Percentiles rank a stretch among this genome's conserved stretches.
phyloP scores from a whole-genome alignment of 1,140 invertebrate species.

The Hermetia illucens region DNA sequence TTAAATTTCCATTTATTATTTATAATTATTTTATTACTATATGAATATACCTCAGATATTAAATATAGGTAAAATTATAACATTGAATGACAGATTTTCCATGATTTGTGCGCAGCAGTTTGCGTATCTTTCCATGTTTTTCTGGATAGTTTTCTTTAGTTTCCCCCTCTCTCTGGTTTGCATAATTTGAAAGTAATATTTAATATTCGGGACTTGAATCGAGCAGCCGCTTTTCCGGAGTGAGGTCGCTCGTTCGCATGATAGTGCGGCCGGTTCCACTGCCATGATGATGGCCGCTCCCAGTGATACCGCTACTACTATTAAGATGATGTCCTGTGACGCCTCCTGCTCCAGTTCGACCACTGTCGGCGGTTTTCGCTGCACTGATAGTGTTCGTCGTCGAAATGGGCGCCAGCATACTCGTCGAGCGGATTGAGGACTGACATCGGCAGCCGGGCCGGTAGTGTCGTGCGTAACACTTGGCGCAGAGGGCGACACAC shows the following conservation, averaged over 20 bases:
- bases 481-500: slow-evolving; percentile 60
- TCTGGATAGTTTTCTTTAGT: too few species aligned
- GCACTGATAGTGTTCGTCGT: slow-evolving; percentile 13
- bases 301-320: slow-evolving; percentile 5
- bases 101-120: too few species aligned
- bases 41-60: background rate
- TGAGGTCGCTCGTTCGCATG: slow-evolving; percentile 26
- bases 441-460: slow-evolving; percentile 45
- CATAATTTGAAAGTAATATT: too few species aligned
- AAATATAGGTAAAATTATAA: too few species aligned
- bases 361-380: slow-evolving; percentile 27
- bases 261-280: slow-evolving; percentile 1
- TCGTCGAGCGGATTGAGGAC: slow-evolving; percentile 24
- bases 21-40: slow-evolving; percentile 1
- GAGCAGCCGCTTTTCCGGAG: slow-evolving; percentile 40
- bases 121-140: too few species aligned
- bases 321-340: slow-evolving; percentile 2
- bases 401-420: slow-evolving; percentile 30
- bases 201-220: slow-evolving; percentile 36
- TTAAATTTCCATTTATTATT: slow-evolving; percentile 1
- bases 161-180: too few species aligned
- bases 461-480: slow-evolving; percentile 63
- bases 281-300: slow-evolving; percentile 5
- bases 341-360: slow-evolving; percentile 8
- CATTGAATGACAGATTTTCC: too few species aligned